A percentile compares a stretch with the other conserved stretches of the same genome.
phyloP scores from a whole-genome alignment of 1,140 invertebrate species.

The Dolichoris vasculosae region DNA sequence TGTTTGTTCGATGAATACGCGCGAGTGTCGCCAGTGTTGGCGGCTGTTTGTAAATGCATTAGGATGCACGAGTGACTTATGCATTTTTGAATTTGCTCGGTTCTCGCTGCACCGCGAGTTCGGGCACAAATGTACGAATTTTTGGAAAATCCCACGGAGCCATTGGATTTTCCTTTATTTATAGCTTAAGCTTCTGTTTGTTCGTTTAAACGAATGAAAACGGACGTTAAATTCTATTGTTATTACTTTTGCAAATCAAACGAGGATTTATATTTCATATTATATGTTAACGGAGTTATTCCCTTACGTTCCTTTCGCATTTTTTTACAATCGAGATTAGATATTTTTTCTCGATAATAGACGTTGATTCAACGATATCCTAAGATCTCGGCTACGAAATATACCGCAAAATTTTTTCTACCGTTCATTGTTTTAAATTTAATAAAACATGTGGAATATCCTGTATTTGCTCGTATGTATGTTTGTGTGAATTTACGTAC shows the following conservation, averaged over 20 bases:
- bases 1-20: conserved; percentile 50
- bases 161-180: conserved; percentile 33
- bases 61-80: conserved; percentile 49
- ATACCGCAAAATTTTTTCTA: no score
- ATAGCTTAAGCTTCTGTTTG: not conserved
- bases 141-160: not conserved
- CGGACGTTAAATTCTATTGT: not conserved
- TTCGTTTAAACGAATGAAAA: not conserved
- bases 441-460: not conserved
- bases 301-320: not conserved
- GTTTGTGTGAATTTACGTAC: no score
- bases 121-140: not conserved
- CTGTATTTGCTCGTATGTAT: no score
- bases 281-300: not conserved
- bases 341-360: not conserved
- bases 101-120: not conserved
- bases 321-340: no score
- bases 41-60: conserved; percentile 53
- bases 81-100: conserved; percentile 47
- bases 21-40: conserved; percentile 9
- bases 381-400: no score
- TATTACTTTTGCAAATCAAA: not conserved
- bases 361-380: not conserved
- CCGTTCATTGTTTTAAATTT: not conserved
- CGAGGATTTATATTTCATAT: not conserved